These are phyloP conservation scores for Oophaga pumilio DNA, from an alignment of 2,113 vertebrate genomes.

Conservation along the genomic window DNA sequence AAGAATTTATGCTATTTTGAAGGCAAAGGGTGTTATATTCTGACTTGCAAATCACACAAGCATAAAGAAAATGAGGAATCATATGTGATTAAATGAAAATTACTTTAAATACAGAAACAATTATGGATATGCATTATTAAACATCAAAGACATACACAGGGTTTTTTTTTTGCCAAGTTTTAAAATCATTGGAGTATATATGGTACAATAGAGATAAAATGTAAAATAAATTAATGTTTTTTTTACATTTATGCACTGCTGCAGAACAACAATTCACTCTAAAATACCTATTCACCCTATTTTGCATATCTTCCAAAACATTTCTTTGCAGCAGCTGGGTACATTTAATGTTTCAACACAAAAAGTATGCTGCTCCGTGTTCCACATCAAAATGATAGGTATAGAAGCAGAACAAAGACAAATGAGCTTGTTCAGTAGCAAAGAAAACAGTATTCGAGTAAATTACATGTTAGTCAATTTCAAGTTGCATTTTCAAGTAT, in stretches of 20 bases:
- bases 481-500: slow-evolving; percentile 16
- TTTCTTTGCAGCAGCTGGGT: slow-evolving; percentile 38
- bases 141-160: slow-evolving; percentile 16
- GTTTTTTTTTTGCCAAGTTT: slow-evolving; percentile 38
- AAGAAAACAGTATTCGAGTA: slow-evolving; percentile 33
- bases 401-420: slow-evolving; percentile 51
- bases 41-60: slow-evolving; percentile 3
- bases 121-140: slow-evolving; percentile 30
- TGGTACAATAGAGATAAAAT: slow-evolving; percentile 24
- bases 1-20: no score
- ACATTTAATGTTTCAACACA: slow-evolving; percentile 29
- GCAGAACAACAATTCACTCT: slow-evolving; percentile 41
- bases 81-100: slow-evolving; percentile 38
- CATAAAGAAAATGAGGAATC: slow-evolving; percentile 42
- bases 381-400: slow-evolving; percentile 32
- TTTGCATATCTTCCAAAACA: slow-evolving; percentile 52
- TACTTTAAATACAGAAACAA: slow-evolving; percentile 42
- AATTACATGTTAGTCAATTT: slow-evolving; percentile 28
- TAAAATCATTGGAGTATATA: slow-evolving; percentile 15
- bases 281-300: slow-evolving; percentile 16
- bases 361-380: slow-evolving; percentile 45
- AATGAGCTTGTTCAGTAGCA: slow-evolving; percentile 36
- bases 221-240: slow-evolving; percentile 49
- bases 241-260: slow-evolving; percentile 46
- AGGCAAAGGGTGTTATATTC: no score